Percentiles rank a stretch among this genome's conserved stretches.
phyloP scores from a whole-genome alignment of 2,113 vertebrate species.

The Hemicordylus capensis region DNA sequence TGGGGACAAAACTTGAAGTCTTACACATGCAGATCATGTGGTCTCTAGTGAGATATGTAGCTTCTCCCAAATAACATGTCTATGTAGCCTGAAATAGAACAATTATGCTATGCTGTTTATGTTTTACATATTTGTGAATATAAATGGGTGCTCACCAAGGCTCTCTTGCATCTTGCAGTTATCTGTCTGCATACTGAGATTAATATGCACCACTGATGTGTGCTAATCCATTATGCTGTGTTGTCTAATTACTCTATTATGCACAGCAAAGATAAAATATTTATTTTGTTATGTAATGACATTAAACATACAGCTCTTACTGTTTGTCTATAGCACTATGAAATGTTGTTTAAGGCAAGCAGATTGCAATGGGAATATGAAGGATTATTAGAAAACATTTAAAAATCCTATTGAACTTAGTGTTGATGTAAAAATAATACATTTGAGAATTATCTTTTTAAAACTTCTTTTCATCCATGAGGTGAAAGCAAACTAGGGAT shows the following conservation, averaged over 20 bases:
- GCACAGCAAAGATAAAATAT: slow-evolving; percentile 36
- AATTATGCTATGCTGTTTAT: neutral
- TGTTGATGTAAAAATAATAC: neutral
- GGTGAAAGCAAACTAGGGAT: neutral
- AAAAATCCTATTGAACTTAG: neutral
- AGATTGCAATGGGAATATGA: neutral
- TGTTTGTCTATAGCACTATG: slow-evolving; percentile 10
- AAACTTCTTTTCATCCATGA: neutral
- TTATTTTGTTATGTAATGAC: slow-evolving; percentile 43
- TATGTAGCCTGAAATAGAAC: neutral
- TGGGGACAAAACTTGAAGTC: neutral
- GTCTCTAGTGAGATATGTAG: neutral
- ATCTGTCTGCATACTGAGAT: slow-evolving; percentile 25
- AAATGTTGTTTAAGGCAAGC: neutral
- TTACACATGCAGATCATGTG: neutral
- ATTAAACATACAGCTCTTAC: slow-evolving; percentile 36
- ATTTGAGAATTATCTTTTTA: neutral
- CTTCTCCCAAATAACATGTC: neutral
- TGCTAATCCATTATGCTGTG: slow-evolving; percentile 37
- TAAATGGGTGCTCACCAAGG: slow-evolving; percentile 11
- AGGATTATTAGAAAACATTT: neutral
- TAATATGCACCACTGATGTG: slow-evolving; percentile 37
- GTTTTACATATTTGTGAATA: slow-evolving; percentile 15
- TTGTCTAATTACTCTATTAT: slow-evolving; percentile 42
- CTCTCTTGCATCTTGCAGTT: slow-evolving; percentile 8